Evolutionary conservation across 2,888 invertebrate genomes (phyloP), one percentile per base, ranked within the genome.

Genomic region (Leptinotarsa peninsularis): DNA sequence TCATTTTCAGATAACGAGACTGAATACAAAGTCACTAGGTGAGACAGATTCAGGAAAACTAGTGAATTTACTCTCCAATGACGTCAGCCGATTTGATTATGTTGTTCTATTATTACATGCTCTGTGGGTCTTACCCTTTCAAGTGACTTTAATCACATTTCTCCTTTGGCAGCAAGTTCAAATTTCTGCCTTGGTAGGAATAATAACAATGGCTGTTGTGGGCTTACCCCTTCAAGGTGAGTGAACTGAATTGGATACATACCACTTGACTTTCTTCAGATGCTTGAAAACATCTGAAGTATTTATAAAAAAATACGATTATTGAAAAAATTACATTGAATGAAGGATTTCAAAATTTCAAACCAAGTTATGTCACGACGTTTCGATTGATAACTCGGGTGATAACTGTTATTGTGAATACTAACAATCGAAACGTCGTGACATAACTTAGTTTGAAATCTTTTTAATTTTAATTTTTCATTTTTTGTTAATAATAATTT

Each of bases 221-320:
- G 63, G 71, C 23, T 91, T 97, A 76, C 96, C 97, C 0, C 90
- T 96, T 43, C 96, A 98, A 90, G 94, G 94, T 93, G 87, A 86
- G 88, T n/a, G 49, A n/a, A 17, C 13, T 0, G 33, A 43, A 43
- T 43, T 10, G 7, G 13, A 43, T 43, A 5, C 43, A 43, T 43
- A 43, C 43, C 43, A 3, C 10, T 43, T 43, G 43, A 43, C 13
- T 43, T 43, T 43, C 43, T 43, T 13, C 7, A 13, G 10, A 10
- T 13, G 13, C 43, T 13, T 10, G 3, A 43, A 43, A 43, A 5
- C 10, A 43, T 43, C 1, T 33, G 33, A 33, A 5, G 33, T 33
- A 10, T 33, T 33, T 2, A 33, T 33, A 10, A 2, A 33, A n/a
- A 10, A 10, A 33, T 10, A 2, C 33, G 33, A 43, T 3, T 2